Evolutionary conservation across 2,113 vertebrate genomes (phyloP), one percentile per base, ranked within the genome.

Genomic region (Paralichthys olivaceus): DNA sequence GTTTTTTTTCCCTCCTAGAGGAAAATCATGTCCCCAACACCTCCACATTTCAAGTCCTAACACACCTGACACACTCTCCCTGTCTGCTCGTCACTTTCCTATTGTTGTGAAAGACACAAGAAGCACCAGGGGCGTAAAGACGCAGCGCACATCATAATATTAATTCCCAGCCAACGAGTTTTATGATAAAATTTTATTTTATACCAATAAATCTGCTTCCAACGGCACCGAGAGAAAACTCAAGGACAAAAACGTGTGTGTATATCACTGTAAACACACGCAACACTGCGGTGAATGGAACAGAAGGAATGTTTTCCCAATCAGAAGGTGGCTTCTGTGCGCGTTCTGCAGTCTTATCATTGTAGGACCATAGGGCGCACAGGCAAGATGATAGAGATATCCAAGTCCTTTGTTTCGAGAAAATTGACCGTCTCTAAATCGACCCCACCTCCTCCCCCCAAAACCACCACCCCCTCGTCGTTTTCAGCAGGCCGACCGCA

Each of bases 341-440:
- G 14, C 32, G 26, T 61, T 76, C 19, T 77, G 22, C 1, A 12
- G 53, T 29, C 17, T 45, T 23, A 69, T 69, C 55, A 28, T 23
- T 14, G 5, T 22, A 20, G 11, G 20, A 28, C 5, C 17, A 20
- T 2, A 26, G 25, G 14, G 37, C 65, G 37, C 53, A 43, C 26
- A 32, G 28, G 6, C 69, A 53, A 70, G 68, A 78, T 78, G 76
- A 91, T 87, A 68, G 80, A 77, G 87, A 85, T 83, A 80, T 83
- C 82, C 55, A 78, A 75, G 49, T 56, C 82, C 83, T 89, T 87
- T 90, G 86, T 86, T 88, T 84, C 74, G 15, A 77, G 81, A 87
- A 89, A 87, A 91, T 83, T 83, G 88, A 84, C 81, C 70, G 79
- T 87, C 75, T 87, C 75, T 64, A 73, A 81, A 90, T 85, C 74